Conservation (phyloP, 2,113 vertebrate genomes). For the Ageneiosus marmoratus region DNA sequence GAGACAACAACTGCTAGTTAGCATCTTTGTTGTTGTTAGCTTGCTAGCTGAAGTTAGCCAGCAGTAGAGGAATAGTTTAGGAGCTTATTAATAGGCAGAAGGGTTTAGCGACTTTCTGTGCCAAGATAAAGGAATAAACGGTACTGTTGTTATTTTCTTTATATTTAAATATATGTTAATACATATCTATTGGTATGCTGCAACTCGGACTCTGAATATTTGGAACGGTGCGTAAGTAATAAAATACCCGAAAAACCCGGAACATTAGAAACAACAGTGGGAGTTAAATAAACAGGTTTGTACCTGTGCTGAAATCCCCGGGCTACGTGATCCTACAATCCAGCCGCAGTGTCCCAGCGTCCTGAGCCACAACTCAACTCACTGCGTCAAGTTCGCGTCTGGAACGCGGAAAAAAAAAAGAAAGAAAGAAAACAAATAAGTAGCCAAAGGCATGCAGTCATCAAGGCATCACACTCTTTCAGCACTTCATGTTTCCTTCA, state of each 20-base stretch:
- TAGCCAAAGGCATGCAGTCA: not conserved
- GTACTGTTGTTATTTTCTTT: too few species aligned
- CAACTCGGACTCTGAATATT: too few species aligned
- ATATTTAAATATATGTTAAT: too few species aligned
- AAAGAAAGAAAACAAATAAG: not conserved
- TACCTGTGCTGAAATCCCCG: slow-evolving; percentile 38
- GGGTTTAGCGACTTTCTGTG: not conserved
- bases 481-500: not conserved
- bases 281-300: not conserved
- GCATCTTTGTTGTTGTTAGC: slow-evolving; percentile 22
- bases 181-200: too few species aligned
- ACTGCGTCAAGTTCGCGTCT: slow-evolving; percentile 31
- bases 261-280: fast-evolving
- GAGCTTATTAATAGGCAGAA: not conserved
- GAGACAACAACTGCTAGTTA: not conserved
- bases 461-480: not conserved
- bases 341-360: slow-evolving; percentile 34
- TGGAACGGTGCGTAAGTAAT: too few species aligned
- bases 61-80: slow-evolving; percentile 10
- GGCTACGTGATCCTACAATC: not conserved
- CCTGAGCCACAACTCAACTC: slow-evolving; percentile 27
- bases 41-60: slow-evolving; percentile 35
- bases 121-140: not conserved
- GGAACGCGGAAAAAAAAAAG: not conserved
- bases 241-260: too few species aligned